A percentile compares a stretch with the other conserved stretches of the same genome.
phyloP scores from a whole-genome alignment of 2,888 invertebrate species.

The Meliscaeva auricollis region DNA sequence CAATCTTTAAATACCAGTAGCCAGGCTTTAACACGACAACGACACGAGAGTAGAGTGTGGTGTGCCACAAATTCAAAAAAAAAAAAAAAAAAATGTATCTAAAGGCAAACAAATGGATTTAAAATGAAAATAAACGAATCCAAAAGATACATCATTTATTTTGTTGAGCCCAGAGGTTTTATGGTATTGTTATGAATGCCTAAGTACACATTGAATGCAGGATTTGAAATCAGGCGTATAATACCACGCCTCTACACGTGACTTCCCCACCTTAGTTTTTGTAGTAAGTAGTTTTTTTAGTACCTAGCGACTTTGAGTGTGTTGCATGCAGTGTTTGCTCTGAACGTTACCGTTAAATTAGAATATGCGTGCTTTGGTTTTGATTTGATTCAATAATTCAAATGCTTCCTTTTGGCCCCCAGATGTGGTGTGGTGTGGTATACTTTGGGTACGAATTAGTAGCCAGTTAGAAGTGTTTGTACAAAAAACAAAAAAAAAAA shows the following conservation, averaged over 20 bases:
- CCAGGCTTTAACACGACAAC: conserved; percentile 71
- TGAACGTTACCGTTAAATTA: conserved; percentile 71
- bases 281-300: conserved; percentile 1
- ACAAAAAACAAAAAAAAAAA: background rate
- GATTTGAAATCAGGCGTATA: conserved; percentile 73
- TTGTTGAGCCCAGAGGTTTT: conserved; percentile 12
- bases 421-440: conserved; percentile 1
- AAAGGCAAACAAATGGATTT: conserved; percentile 62
- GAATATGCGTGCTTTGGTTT: conserved; percentile 50
- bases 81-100: conserved; percentile 21
- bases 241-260: conserved; percentile 76
- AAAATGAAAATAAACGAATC: conserved; percentile 73
- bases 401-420: conserved; percentile 19
- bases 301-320: background rate
- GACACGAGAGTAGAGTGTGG: conserved; percentile 55
- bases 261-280: conserved; percentile 69
- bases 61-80: conserved; percentile 51
- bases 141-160: conserved; percentile 63
- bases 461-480: background rate
- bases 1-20: conserved; percentile 71
- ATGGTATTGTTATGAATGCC: conserved; percentile 76
- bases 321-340: conserved; percentile 24
- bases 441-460: background rate
- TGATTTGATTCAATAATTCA: conserved; percentile 43
- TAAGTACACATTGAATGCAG: conserved; percentile 73